Percentiles rank a stretch among this genome's conserved stretches.
Conservation (phyloP, 2,888 invertebrate species). For the Podabrus alpinus region DNA sequence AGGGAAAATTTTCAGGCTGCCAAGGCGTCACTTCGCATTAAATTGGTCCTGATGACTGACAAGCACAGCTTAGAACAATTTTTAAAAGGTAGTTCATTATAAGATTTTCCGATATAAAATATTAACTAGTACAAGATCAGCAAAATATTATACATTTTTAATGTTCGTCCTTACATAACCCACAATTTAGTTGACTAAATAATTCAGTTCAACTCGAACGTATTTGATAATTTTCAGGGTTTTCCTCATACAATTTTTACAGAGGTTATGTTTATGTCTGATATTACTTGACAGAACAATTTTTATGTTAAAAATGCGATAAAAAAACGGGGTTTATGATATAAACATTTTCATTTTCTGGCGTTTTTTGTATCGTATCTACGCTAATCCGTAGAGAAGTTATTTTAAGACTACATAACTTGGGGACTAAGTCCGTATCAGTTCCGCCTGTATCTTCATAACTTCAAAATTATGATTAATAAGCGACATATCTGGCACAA, state of each 20-base stretch:
- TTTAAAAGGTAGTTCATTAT: too few species aligned
- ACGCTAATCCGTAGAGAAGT: too few species aligned
- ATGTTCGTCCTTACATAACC: not conserved
- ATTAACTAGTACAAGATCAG: not conserved
- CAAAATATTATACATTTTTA: not conserved
- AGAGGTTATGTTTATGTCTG: not conserved
- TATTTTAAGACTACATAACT: too few species aligned
- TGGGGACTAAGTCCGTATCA: too few species aligned
- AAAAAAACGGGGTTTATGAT: too few species aligned
- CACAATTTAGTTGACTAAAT: not conserved
- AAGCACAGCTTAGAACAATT: not conserved
- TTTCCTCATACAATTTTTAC: not conserved
- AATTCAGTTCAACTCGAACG: not conserved
- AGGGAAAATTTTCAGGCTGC: too few species aligned
- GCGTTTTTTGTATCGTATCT: too few species aligned
- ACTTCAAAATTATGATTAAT: too few species aligned
- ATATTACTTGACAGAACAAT: not conserved
- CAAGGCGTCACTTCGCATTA: not conserved
- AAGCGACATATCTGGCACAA: too few species aligned
- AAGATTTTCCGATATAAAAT: not conserved
- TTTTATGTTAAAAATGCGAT: not conserved
- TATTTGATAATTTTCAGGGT: not conserved
- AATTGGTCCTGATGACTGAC: not conserved
- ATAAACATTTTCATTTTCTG: not conserved
- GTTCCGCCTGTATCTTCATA: too few species aligned